Evolutionary conservation across 2,888 invertebrate genomes (phyloP), one percentile per base, ranked within the genome.

Genomic region (Phyllotreta striolata): DNA sequence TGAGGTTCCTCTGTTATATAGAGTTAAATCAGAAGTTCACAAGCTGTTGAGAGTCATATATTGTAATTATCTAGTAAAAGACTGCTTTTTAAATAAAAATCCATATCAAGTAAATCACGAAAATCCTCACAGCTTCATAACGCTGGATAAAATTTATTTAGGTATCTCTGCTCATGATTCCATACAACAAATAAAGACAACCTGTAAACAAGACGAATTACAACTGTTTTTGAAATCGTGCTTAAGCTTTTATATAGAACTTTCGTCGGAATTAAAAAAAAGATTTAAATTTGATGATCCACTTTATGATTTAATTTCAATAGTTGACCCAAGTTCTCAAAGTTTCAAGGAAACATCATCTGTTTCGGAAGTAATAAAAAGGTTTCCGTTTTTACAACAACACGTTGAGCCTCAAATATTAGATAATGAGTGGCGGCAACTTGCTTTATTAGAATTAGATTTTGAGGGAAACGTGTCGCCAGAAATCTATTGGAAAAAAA

Each of bases 191-290:
- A 3, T 52, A 34, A 52, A 24, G n/a, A 52, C 9, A 10, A 35
- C 34, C 10, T 24, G 6, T 52, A 38, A 24, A 9, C 10, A 52
- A 12, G 38, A 34, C 3, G 37, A 52, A 49, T 14, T 49, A 34
- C 5, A 52, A 37, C 10, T 52, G 38, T 24, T 52, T 35, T 35
- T 52, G 37, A 52, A 52, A 35, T 24, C 6, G 5, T 52, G 52
- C 38, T 52, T 52, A 13, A 52, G 13, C 10, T 52, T 52, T 9
- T 44, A 44, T 52, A 52, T 38, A 52, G 52, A 52, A 9, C 5
- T 52, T 3, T 3, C 38, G 13, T 35, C 37, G n/a, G n/a, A 44
- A 44, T 10, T 7, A 44, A 44, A 37, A 38, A 54, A 34, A 1
- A 54, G 54, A 38, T 54, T 54, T 37, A 8, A 13, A 10, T 54